Evolutionary conservation across 1,140 invertebrate genomes (phyloP).

Genomic region (Ceratoteleas bidentatus): DNA sequence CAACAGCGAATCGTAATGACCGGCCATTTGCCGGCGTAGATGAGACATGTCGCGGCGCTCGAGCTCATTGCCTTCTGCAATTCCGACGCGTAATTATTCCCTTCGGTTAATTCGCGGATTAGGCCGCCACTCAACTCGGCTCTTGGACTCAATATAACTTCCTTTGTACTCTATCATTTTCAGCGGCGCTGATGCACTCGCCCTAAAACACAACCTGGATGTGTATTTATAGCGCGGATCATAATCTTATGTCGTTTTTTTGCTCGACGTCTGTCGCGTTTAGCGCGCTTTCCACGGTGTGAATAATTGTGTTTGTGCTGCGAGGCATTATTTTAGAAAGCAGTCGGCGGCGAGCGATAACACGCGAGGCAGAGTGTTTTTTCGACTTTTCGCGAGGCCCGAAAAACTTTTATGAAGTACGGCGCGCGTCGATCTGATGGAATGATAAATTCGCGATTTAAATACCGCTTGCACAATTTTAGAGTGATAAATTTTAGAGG

Average conservation of each 20-base stretch:
- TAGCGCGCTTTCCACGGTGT: not conserved
- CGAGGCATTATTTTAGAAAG: not conserved
- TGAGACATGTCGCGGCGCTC: constrained; percentile 32
- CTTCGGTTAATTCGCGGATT: constrained; percentile 58
- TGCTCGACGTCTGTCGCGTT: not conserved
- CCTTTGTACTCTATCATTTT: constrained; percentile 57
- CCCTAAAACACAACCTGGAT: constrained; percentile 36
- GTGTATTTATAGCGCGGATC: constrained; percentile 12
- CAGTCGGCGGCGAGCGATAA: not conserved
- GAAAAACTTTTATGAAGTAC: not conserved
- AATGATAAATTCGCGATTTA: too few relatives aligned
- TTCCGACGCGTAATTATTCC: constrained; percentile 57
- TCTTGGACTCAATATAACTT: constrained; percentile 64
- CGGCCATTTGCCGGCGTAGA: constrained; percentile 30
- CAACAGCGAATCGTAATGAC: constrained; percentile 33
- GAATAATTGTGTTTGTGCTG: constrained; percentile 6
- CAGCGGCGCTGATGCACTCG: constrained; percentile 25
- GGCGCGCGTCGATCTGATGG: too few relatives aligned
- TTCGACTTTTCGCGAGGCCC: not conserved
- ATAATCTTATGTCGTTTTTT: constrained; percentile 9
- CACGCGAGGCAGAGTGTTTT: not conserved
- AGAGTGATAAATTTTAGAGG: too few relatives aligned
- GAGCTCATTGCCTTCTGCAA: constrained; percentile 36
- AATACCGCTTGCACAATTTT: too few relatives aligned
- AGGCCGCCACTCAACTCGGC: constrained; percentile 49